Evolutionary conservation across 2,113 vertebrate species (phyloP), one percentile per base, ranked within the genome.

Genomic region (Cisticola juncidis): DNA sequence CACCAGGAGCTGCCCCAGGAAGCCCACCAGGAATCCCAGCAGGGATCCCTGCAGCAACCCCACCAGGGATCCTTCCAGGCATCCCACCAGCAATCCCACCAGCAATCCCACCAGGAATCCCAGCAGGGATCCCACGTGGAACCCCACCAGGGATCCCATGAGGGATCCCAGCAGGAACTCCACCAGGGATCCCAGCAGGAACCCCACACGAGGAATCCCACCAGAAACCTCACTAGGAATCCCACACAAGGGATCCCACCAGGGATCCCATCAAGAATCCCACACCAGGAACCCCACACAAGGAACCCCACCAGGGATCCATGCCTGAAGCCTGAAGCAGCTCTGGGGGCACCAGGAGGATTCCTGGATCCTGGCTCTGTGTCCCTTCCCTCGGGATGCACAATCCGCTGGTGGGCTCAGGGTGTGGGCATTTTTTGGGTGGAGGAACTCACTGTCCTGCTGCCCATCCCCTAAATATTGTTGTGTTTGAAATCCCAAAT

Each of bases 391-490:
- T 26, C 5, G 0, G 35, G 33, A 25, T 6, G 2, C 56, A 1
- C 4, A 0, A 14, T 35, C 14, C 3, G 2, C 28, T 1, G 26
- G 4, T 0, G 23, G 40, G 40, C 42, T 65, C 17, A 0, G 44
- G 54, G 11, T 2, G 2, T 2, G 8, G 66, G 7, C 1, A 2
- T 12, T 26, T n/a, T 36, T 23, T 9, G 15, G 3, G 5, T 4
- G 69, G 22, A 5, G 18, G n/a, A 45, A 5, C 26, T 31, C 56
- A 0, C 1, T 2, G 56, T 9, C 6, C n/a, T 26, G 28, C 50
- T 1, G 3, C 10, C 4, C 3, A 3, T 33, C 12, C 2, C 29
- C 6, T 18, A 5, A 31, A 36, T 1, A 10, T 2, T 24, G 12
- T 28, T 12, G 0, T 8, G 40, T 1, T 0, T 8, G 33, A 25